A percentile compares a stretch with the other conserved stretches of the same genome.
Evolutionary conservation across 2,113 vertebrate species (phyloP).

Genomic region (Chaenogobius annularis): DNA sequence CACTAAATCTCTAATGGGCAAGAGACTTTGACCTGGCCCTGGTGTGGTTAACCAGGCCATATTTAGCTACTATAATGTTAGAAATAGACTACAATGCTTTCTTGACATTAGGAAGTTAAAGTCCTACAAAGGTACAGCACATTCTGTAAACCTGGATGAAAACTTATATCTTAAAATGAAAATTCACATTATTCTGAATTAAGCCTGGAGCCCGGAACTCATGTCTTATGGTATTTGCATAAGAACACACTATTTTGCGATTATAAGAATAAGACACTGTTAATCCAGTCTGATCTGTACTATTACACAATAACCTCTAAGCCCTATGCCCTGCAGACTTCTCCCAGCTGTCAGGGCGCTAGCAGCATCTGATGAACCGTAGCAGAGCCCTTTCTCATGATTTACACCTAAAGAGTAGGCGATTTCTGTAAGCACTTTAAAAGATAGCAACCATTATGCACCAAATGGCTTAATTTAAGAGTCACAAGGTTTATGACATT

Average conservation of each 20-base stretch:
- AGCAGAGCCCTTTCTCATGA: background rate
- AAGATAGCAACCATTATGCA: background rate
- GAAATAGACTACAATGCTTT: background rate
- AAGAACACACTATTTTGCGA: constrained; percentile 11
- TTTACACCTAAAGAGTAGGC: background rate
- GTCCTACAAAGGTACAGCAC: too few relatives aligned
- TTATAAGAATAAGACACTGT: constrained; percentile 7
- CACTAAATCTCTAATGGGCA: constrained; percentile 10
- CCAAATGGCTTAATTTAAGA: background rate
- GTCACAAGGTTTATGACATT: background rate
- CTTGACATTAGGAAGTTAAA: background rate
- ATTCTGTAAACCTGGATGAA: background rate
- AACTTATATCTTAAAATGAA: background rate
- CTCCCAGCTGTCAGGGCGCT: background rate
- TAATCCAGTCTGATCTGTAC: constrained; percentile 15
- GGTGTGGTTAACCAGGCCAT: constrained; percentile 1
- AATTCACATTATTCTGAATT: background rate
- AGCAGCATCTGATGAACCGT: background rate
- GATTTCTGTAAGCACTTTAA: background rate
- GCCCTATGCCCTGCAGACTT: background rate
- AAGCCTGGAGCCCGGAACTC: background rate
- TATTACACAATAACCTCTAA: constrained; percentile 11
- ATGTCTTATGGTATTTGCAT: constrained; percentile 9
- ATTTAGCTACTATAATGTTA: constrained; percentile 2
- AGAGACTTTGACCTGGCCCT: constrained; percentile 1